A percentile compares a stretch with the other conserved stretches of the same genome.
These are phyloP conservation scores for Lemur catta DNA, from an alignment of 2,797 vertebrate genomes.

Conservation along the genomic window DNA sequence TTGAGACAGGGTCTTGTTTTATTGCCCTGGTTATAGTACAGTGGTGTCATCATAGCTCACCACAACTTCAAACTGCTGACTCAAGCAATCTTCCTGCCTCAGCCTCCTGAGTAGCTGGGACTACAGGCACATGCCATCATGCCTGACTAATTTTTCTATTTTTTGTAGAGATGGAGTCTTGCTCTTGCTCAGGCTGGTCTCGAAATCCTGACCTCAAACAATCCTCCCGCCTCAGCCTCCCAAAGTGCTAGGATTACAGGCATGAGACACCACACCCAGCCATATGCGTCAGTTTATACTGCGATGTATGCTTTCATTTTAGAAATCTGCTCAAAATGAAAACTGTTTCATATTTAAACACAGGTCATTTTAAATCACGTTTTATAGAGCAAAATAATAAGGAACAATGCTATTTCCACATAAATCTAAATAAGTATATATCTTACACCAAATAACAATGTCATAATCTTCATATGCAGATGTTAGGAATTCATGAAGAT, in stretches of 20 bases:
- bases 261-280: fast-evolving
- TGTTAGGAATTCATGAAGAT: constrained; percentile 97
- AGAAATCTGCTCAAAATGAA: constrained; percentile 35
- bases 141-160: neutral
- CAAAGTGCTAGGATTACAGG: neutral
- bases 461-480: constrained; percentile 98
- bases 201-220: neutral
- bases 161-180: neutral
- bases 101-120: neutral
- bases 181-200: neutral
- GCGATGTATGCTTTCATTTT: neutral
- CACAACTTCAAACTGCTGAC: neutral
- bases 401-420: constrained; percentile 37
- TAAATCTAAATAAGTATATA: constrained; percentile 53
- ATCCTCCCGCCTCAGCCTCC: neutral
- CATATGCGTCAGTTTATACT: neutral
- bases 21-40: neutral
- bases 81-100: neutral
- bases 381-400: constrained; percentile 43
- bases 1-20: too few relatives aligned
- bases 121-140: neutral
- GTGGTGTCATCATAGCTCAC: neutral
- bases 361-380: neutral
- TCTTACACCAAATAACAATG: constrained; percentile 99
- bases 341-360: constrained; percentile 19